Percentiles rank a stretch among this genome's conserved stretches.
These are phyloP conservation scores for Speoplatyrhinus poulsoni DNA, from an alignment of 2,113 vertebrate genomes.

Conservation along the genomic window DNA sequence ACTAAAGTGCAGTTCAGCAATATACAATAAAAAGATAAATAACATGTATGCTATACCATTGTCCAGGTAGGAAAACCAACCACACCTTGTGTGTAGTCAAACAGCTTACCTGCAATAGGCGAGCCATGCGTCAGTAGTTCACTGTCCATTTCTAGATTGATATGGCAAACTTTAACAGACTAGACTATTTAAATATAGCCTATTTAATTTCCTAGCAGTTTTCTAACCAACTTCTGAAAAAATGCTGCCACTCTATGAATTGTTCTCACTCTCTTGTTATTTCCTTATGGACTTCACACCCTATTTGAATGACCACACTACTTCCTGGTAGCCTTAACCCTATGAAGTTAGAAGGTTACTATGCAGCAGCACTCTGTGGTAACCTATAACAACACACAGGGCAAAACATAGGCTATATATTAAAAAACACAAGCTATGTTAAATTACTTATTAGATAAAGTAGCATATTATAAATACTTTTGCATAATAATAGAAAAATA, in stretches of 20 bases:
- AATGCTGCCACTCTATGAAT: constrained; percentile 17
- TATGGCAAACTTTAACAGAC: not conserved
- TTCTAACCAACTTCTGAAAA: constrained; percentile 27
- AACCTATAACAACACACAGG: not conserved
- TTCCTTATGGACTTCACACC: constrained; percentile 68
- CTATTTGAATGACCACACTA: constrained; percentile 43
- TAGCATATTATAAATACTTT: not conserved
- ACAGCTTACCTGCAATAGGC: not conserved
- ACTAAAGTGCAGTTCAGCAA: not conserved
- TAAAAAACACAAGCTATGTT: not conserved
- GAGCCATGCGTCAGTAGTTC: constrained; percentile 22
- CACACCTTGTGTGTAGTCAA: constrained; percentile 17
- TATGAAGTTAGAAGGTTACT: constrained; percentile 25
- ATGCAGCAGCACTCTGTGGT: not conserved
- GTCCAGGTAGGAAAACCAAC: constrained; percentile 11
- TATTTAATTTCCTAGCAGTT: not conserved
- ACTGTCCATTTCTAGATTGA: constrained; percentile 32
- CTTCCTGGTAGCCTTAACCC: constrained; percentile 74
- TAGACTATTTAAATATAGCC: not conserved
- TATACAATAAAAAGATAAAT: not conserved
- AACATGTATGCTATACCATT: not conserved
- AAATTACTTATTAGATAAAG: not conserved
- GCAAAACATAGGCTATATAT: not conserved
- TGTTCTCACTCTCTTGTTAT: constrained; percentile 3
- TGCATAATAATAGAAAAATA: no score